A percentile compares a stretch with the other conserved stretches of the same genome.
These are phyloP conservation scores for Xylophagus ater DNA, from an alignment of 2,888 invertebrate genomes.

Conservation along the genomic window DNA sequence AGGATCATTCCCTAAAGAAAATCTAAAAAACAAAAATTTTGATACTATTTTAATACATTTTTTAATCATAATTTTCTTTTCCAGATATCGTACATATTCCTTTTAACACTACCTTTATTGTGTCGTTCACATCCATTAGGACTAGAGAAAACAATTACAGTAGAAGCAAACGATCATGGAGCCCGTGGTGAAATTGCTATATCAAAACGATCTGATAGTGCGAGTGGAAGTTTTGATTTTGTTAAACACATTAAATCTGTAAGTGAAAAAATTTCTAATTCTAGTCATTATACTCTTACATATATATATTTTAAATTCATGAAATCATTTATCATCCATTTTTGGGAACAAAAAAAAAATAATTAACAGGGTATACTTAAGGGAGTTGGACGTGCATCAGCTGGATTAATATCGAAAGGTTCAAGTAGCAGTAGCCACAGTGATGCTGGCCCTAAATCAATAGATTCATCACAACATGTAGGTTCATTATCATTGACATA, in stretches of 20 bases:
- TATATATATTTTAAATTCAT: background rate
- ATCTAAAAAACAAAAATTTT: no score
- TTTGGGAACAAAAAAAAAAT: background rate
- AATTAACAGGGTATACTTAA: constrained; percentile 27
- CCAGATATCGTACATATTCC: constrained; percentile 2
- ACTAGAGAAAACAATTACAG: constrained; percentile 18
- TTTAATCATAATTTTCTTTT: no score
- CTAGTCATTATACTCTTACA: no score
- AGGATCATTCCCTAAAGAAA: no score
- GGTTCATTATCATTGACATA: background rate
- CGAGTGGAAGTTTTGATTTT: constrained; percentile 33
- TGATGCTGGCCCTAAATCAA: constrained; percentile 22
- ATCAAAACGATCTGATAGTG: constrained; percentile 27
- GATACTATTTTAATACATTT: no score
- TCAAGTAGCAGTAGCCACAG: constrained; percentile 30
- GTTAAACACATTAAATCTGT: constrained; percentile 32
- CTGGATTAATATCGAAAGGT: constrained; percentile 36
- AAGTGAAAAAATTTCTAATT: constrained; percentile 5
- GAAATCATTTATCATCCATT: background rate
- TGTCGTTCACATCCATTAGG: constrained; percentile 26
- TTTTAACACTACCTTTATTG: constrained; percentile 23
- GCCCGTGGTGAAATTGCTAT: constrained; percentile 28
- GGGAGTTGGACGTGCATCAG: constrained; percentile 36
- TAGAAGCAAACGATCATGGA: constrained; percentile 19
- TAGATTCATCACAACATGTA: constrained; percentile 14